Conservation (phyloP, 1,140 invertebrate genomes). For the Aphis craccivora region DNA sequence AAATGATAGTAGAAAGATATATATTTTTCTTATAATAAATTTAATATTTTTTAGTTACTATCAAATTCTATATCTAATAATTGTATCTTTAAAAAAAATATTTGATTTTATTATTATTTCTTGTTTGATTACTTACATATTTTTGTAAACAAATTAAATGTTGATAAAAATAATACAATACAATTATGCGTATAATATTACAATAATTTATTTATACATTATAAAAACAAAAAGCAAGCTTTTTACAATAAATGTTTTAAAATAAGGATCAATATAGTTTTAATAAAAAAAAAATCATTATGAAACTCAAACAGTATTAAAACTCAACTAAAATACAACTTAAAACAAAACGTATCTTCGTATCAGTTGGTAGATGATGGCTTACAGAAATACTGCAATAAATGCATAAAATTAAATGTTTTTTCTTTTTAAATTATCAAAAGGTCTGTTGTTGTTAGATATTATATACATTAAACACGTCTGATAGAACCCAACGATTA, state of each 20-base stretch:
- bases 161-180: neutral
- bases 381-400: neutral
- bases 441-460: neutral
- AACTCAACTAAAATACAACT: neutral
- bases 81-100: neutral
- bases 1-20: no score
- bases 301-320: neutral
- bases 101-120: neutral
- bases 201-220: no score
- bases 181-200: neutral
- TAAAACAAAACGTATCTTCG: neutral
- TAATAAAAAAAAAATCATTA: neutral
- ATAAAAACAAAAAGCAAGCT: no score
- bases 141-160: neutral
- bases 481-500: neutral
- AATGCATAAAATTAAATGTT: neutral
- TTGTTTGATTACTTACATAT: neutral
- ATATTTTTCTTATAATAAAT: no score
- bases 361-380: neutral
- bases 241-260: no score
- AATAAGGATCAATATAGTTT: no score
- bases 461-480: neutral
- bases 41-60: neutral
- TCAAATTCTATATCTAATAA: neutral
- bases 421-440: neutral